Base-by-base conservation (phyloP, 2,113 vertebrate genomes). In the Carollia perspicillata region DNA sequence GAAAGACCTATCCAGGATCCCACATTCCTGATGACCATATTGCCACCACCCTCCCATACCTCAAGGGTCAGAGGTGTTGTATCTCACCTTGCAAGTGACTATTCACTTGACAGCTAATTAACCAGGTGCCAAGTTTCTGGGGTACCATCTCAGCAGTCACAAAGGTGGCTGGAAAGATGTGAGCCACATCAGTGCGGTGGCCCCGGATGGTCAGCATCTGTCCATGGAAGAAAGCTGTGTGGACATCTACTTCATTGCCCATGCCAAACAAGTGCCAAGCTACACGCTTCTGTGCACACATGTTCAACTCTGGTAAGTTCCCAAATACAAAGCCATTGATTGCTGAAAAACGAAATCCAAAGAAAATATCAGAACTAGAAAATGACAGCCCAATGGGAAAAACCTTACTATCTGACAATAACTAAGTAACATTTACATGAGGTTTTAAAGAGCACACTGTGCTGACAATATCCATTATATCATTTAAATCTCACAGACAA, bases 321-420 rank as follows among this genome's bases (percentile, higher is more conserved):
- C 98, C 98, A 98, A 98, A 98, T 72, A 98, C 90, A n/a, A 98
- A 98, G 26, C 98, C 98, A 75, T 99, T 99, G 95, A 99, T 98
- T 94, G 98, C 98, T 99, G 96, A 74, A 98, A 97, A 98, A 96
- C 28, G 66, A 97, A 97, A 78, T 0, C 37, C 53, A 96, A 86
- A 96, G 49, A 65, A 95, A 95, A 93, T 42, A 89, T 89, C 22
- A 97, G 51, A 80, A 79, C 58, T 93, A 23, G 22, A 1, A 65
- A 87, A 84, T 5, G 2, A 44, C 6, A 95, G 13, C 28, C 2
- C 35, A 80, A 60, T n/a, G 16, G 6, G 2, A 86, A 30, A 94
- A 85, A 2, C 1, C 37, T 91, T 94, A 58, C 9, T 26, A 42
- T 77, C 13, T 63, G 60, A 66, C 26, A 78, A 35, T 65, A 93